Conservation (phyloP, 2,888 invertebrate species). For the Rotaria sp. region DNA sequence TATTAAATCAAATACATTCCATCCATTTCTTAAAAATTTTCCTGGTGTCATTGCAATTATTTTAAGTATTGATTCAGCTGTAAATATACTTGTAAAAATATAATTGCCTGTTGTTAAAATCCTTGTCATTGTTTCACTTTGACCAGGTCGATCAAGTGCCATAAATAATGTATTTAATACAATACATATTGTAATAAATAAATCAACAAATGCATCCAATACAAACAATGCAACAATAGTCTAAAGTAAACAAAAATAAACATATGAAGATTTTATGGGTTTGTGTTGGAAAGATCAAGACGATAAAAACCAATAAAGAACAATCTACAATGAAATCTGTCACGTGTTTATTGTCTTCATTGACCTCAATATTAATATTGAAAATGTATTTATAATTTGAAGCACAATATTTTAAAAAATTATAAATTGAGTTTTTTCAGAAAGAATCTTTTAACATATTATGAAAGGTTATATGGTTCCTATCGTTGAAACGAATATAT, state of each 20-base stretch:
- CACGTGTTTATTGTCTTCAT: too few species aligned
- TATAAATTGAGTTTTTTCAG: too few species aligned
- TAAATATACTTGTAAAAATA: conserved; percentile 93
- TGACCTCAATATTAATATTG: too few species aligned
- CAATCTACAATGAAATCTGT: too few species aligned
- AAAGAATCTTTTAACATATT: too few species aligned
- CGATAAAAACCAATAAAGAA: too few species aligned
- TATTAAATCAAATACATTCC: conserved; percentile 97
- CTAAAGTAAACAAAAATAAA: background rate
- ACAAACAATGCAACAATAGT: conserved; percentile 53
- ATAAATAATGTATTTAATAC: conserved; percentile 94
- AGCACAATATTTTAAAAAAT: too few species aligned
- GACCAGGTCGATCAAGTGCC: conserved; percentile 89
- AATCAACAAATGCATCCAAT: conserved; percentile 93
- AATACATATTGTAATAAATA: conserved; percentile 92
- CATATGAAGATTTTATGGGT: background rate
- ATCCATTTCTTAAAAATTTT: conserved; percentile 92
- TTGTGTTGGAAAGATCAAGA: too few species aligned
- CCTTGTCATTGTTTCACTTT: conserved; percentile 76
- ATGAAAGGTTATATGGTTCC: too few species aligned
- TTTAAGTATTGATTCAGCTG: conserved; percentile 85
- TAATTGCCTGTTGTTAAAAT: conserved; percentile 86
- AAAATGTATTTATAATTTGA: too few species aligned
- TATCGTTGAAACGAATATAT: too few species aligned
- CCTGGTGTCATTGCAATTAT: conserved; percentile 92